These are phyloP conservation scores for Coregonus clupeaformis DNA, from an alignment of 2,113 vertebrate species.

Conservation along the genomic window DNA sequence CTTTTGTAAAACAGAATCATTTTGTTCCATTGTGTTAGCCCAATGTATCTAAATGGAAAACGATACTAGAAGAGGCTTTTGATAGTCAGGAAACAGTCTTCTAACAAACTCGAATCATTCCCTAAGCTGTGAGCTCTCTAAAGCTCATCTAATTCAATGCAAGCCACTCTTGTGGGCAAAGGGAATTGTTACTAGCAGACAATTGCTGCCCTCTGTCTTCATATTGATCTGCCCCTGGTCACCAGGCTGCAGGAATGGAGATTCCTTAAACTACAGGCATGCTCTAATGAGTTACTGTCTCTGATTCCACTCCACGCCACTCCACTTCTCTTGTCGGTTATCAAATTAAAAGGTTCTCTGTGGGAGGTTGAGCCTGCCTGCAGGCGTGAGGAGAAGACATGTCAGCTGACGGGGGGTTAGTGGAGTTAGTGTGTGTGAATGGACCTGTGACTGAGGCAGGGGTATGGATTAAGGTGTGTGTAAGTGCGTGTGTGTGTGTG, in stretches of 20 bases:
- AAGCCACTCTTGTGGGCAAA: constrained; percentile 35
- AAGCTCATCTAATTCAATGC: constrained; percentile 51
- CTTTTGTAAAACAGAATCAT: too few relatives aligned
- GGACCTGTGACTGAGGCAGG: constrained; percentile 34
- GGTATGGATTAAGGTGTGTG: not conserved
- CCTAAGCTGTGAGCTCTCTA: constrained; percentile 46
- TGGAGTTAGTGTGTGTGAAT: constrained; percentile 28
- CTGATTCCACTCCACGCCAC: constrained; percentile 24
- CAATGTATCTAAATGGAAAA: constrained; percentile 4
- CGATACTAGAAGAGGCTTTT: not conserved
- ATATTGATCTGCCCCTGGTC: constrained; percentile 51
- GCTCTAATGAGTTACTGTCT: constrained; percentile 52
- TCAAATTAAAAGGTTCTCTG: constrained; percentile 61
- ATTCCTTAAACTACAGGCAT: constrained; percentile 54
- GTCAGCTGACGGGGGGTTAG: not conserved
- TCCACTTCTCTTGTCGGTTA: constrained; percentile 48
- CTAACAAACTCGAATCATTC: constrained; percentile 5
- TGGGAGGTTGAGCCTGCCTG: constrained; percentile 39
- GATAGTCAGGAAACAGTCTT: not conserved
- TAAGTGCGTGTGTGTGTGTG: too few relatives aligned
- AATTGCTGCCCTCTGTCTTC: constrained; percentile 34
- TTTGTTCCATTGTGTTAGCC: not conserved
- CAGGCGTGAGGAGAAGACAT: constrained; percentile 10
- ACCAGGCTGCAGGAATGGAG: constrained; percentile 48
- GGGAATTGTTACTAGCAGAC: constrained; percentile 36